Conservation (phyloP, 1,140 invertebrate species). For the Drosophila fuyamai region DNA sequence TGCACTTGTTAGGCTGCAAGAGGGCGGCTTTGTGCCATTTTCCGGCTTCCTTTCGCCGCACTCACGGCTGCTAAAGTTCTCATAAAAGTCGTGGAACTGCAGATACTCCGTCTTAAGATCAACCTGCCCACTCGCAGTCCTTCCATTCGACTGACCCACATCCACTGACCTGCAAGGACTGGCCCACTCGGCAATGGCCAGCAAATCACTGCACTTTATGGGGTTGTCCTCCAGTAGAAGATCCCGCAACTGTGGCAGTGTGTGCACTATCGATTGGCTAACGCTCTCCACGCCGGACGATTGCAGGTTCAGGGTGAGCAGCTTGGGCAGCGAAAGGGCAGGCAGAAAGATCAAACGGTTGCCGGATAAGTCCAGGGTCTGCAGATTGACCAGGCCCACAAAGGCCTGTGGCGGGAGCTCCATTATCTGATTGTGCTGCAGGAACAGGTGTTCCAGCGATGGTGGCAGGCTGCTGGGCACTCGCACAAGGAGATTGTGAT, state of each 20-base stretch:
- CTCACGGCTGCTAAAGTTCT: slow-evolving; percentile 49
- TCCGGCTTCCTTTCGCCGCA: slow-evolving; percentile 25
- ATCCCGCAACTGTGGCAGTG: slow-evolving; percentile 74
- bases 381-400: slow-evolving; percentile 88
- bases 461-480: slow-evolving; percentile 89
- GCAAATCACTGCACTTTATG: slow-evolving; percentile 78
- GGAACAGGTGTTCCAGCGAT: slow-evolving; percentile 87
- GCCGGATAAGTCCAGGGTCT: slow-evolving; percentile 86
- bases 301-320: slow-evolving; percentile 76
- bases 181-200: slow-evolving; percentile 82
- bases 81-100: slow-evolving; percentile 68
- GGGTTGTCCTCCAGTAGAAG: slow-evolving; percentile 82
- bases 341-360: slow-evolving; percentile 81
- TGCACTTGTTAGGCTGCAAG: slow-evolving; percentile 36
- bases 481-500: slow-evolving; percentile 89
- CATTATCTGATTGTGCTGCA: slow-evolving; percentile 88
- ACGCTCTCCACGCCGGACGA: slow-evolving; percentile 69
- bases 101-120: slow-evolving; percentile 67
- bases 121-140: slow-evolving; percentile 14
- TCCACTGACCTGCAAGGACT: slow-evolving; percentile 72
- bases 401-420: slow-evolving; percentile 89
- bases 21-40: slow-evolving; percentile 45
- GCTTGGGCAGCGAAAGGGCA: slow-evolving; percentile 61
- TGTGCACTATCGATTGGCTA: slow-evolving; percentile 78
- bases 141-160: slow-evolving; percentile 31